Percentiles rank a stretch among this genome's conserved stretches.
These are phyloP conservation scores for Diorhabda sublineata DNA, from an alignment of 1,140 invertebrate genomes.

Conservation along the genomic window DNA sequence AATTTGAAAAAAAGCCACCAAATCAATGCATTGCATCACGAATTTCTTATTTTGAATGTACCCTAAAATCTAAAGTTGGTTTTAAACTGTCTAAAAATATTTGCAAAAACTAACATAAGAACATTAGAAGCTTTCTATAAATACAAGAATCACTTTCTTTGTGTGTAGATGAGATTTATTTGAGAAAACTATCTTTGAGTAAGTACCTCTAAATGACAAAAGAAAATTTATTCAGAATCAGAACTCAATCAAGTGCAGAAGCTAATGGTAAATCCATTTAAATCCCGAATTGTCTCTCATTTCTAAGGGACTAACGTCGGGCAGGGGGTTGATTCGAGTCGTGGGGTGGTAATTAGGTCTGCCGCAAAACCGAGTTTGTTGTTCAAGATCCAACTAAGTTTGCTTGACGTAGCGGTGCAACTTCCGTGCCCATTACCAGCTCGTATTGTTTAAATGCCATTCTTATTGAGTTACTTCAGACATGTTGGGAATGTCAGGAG, in stretches of 20 bases:
- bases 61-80: too few species aligned
- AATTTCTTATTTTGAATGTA: too few species aligned
- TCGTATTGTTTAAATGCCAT: constrained; percentile 28
- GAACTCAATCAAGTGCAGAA: constrained; percentile 6
- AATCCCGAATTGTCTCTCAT: background rate
- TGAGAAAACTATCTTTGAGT: too few species aligned
- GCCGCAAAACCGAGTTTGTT: constrained; percentile 20
- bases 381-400: constrained; percentile 23
- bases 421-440: constrained; percentile 20
- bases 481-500: constrained; percentile 5
- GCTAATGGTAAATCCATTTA: constrained; percentile 2
- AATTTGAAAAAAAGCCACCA: too few species aligned
- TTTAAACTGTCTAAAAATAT: too few species aligned
- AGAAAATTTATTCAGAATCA: constrained; percentile 6
- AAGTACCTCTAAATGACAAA: background rate
- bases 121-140: too few species aligned
- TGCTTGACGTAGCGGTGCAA: constrained; percentile 23
- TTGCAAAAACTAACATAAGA: too few species aligned
- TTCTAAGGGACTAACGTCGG: too few species aligned
- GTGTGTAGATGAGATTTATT: too few species aligned
- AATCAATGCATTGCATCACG: too few species aligned
- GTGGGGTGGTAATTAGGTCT: constrained; percentile 18
- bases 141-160: too few species aligned
- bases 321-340: background rate
- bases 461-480: constrained; percentile 21